Conservation (phyloP, 53 echinoderm and acorn worm genomes). For the Holothuria leucospilota region DNA sequence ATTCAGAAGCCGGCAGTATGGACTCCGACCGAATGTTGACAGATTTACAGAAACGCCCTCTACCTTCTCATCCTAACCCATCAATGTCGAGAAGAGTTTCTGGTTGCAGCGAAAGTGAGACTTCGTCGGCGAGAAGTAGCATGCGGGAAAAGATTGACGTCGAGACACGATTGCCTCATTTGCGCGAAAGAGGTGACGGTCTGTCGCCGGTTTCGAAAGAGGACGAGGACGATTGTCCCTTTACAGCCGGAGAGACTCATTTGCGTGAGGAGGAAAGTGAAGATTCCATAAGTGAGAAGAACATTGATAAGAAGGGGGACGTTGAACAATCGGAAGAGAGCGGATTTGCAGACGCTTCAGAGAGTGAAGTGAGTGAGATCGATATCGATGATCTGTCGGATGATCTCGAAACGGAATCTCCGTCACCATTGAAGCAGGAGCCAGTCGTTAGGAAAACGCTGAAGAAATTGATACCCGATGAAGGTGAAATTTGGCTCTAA, state of each 20-base stretch:
- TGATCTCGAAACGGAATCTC: neutral
- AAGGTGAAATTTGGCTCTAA: conserved; percentile 44
- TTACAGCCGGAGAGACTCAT: neutral
- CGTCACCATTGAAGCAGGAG: neutral
- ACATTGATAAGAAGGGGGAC: neutral
- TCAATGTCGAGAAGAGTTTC: neutral
- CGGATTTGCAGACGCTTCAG: conserved; percentile 33
- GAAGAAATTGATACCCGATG: conserved; percentile 33
- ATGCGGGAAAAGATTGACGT: neutral
- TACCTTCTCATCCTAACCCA: neutral
- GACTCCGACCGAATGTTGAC: conserved; percentile 8
- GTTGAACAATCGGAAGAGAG: conserved; percentile 31
- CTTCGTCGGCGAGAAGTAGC: conserved; percentile 15
- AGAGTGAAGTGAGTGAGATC: conserved; percentile 31
- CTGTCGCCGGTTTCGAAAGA: neutral
- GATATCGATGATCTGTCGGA: conserved; percentile 14
- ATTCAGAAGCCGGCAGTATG: conserved; percentile 36
- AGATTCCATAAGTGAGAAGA: neutral
- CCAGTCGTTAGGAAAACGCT: conserved; percentile 1
- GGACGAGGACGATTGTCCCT: neutral
- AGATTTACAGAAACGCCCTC: neutral
- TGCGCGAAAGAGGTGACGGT: conserved; percentile 48
- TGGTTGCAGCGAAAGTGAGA: conserved; percentile 24
- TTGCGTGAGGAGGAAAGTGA: neutral
- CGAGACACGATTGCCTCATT: neutral